phyloP scores from a whole-genome alignment of 2,888 invertebrate species.

The Sinotaia quadrata region DNA sequence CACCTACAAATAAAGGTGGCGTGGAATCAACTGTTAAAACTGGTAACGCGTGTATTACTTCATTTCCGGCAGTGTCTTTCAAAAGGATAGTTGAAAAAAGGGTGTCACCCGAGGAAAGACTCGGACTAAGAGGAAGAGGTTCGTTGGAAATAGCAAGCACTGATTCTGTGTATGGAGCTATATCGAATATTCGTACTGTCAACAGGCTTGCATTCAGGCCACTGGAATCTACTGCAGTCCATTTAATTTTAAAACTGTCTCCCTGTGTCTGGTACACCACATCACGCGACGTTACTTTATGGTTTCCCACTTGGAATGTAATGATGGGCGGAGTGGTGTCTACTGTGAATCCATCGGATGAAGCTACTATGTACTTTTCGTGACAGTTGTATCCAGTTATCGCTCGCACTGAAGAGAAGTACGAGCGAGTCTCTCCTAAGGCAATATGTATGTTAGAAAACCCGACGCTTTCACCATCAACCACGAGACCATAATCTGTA shows the following conservation, averaged over 20 bases:
- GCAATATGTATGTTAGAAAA: conserved; percentile 48
- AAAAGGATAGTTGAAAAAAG: conserved; percentile 23
- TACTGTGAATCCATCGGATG: conserved; percentile 51
- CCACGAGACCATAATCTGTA: conserved; percentile 52
- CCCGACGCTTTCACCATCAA: conserved; percentile 47
- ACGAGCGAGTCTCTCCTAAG: conserved; percentile 45
- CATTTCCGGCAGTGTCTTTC: conserved; percentile 34
- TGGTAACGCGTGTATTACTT: conserved; percentile 7
- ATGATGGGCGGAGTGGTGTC: conserved; percentile 43
- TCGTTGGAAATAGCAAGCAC: neutral
- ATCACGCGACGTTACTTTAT: conserved; percentile 4
- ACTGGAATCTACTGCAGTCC: conserved; percentile 13
- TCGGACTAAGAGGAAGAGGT: neutral
- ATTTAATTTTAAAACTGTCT: conserved; percentile 10
- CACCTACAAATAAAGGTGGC: conserved; percentile 20
- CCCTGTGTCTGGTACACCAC: conserved; percentile 21
- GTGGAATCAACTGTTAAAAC: conserved; percentile 29
- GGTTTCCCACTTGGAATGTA: neutral
- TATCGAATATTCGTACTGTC: neutral
- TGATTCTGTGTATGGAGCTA: no score
- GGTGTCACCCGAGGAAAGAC: conserved; percentile 15
- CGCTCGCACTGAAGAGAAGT: conserved; percentile 51
- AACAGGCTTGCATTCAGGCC: neutral
- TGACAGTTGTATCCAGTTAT: conserved; percentile 49
- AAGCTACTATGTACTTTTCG: conserved; percentile 48